Evolutionary conservation across 1,140 invertebrate genomes (phyloP).

Genomic region (Drosophila pseudoananassae): DNA sequence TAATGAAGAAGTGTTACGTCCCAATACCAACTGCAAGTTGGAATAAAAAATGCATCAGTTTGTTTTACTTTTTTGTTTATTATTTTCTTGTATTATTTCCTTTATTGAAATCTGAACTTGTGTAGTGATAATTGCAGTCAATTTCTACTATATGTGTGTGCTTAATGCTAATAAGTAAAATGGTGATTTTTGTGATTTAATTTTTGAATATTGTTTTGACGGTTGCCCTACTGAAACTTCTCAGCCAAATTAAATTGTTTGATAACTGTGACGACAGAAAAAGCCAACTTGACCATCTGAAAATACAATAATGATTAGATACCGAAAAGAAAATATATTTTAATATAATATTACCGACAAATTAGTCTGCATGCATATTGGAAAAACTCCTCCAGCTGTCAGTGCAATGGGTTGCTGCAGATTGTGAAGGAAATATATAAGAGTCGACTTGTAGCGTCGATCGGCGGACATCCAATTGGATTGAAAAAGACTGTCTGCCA

Average conservation of each 20-base stretch:
- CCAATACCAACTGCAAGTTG: no score
- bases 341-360: conserved; percentile 37
- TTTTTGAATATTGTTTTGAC: no score
- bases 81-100: no score
- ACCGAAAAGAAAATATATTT: no score
- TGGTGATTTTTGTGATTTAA: no score
- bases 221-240: conserved; percentile 33
- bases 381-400: conserved; percentile 52
- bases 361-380: conserved; percentile 54
- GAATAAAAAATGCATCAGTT: no score
- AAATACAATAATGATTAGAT: not conserved
- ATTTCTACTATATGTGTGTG: no score
- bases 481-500: conserved; percentile 51
- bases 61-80: no score
- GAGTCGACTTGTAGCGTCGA: conserved; percentile 35
- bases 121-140: no score
- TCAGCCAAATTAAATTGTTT: conserved; percentile 62
- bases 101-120: no score
- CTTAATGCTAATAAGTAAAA: no score
- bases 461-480: conserved; percentile 54
- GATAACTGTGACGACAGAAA: conserved; percentile 53
- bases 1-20: no score
- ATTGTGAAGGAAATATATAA: conserved; percentile 55
- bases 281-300: conserved; percentile 56
- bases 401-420: conserved; percentile 55